Evolutionary conservation across 2,113 vertebrate species (phyloP).

Genomic region (Narcine bancroftii): DNA sequence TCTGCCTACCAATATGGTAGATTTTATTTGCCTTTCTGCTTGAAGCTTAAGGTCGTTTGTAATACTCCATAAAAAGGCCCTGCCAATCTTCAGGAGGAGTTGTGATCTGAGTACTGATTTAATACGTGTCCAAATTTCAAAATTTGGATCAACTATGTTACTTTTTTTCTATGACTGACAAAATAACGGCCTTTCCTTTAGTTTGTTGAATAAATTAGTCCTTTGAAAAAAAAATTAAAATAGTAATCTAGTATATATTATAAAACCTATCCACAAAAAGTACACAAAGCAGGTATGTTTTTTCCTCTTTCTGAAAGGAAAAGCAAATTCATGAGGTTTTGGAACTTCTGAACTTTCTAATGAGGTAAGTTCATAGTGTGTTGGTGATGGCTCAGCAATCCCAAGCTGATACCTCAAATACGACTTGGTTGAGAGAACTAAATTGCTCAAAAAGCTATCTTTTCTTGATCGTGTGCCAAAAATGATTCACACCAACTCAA

Average conservation of each 20-base stretch:
- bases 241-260: neutral
- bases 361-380: no score
- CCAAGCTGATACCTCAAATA: neutral
- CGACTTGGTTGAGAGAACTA: neutral
- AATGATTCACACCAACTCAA: neutral
- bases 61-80: neutral
- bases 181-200: no score
- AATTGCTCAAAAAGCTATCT: neutral
- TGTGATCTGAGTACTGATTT: neutral
- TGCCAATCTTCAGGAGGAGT: neutral
- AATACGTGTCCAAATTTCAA: neutral
- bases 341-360: neutral
- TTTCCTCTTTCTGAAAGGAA: conserved; percentile 6
- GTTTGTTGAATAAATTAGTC: no score
- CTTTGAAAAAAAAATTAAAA: neutral
- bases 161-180: no score
- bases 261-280: neutral
- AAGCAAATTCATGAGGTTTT: neutral
- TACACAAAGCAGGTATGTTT: neutral
- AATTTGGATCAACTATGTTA: no score
- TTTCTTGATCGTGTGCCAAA: neutral
- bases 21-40: neutral
- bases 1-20: neutral
- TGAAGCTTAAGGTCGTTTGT: neutral
- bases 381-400: neutral